Evolutionary conservation across 2,888 invertebrate genomes (phyloP), one percentile per base, ranked within the genome.

Genomic region (Panopea generosa): DNA sequence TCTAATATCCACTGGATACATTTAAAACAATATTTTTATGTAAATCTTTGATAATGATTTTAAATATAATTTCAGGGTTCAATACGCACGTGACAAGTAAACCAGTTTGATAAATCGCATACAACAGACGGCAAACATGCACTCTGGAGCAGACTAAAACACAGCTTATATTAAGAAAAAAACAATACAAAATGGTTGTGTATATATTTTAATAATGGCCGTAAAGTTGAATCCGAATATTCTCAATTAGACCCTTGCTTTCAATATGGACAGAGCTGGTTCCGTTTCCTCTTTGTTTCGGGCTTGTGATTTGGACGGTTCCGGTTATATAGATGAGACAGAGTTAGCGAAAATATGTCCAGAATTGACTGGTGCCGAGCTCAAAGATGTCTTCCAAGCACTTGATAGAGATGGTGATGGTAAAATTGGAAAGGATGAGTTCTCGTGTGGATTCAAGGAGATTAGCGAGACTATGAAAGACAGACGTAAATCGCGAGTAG

Each of bases 381-480:
- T 94, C 0, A 91, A 93, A 67, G 92, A 92, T 27, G 93, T 94
- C 56, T 94, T 94, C 84, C 83, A 85, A 7, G 93, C 94, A 80
- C 88, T 94, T 62, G 94, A 94, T 83, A 92, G 92, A 65, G 94
- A 94, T 83, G 93, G 93, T 3, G 94, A 94, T 84, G 94, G 94
- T 0, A 86, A 91, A 65, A 94, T 94, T 71, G 93, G 93, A 75
- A 92, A 94, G 66, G 91, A 93, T 1, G 94, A 94, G 86, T 94
- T 94, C 83, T 91, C 93, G 2, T 90, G 91, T 62, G 94, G 94
- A 2, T 94, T 94, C 70, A 85, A 86, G 53, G 89, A 88, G 29
- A 87, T 90, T 26, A 84, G 83, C 59, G 83, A 83, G 27, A 78
- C 80, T 11, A 61, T 85, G 52, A 84, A 77, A 59, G 85, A 84